Base-by-base conservation (phyloP, 1,140 invertebrate species). In the Hirudo medicinalis region DNA sequence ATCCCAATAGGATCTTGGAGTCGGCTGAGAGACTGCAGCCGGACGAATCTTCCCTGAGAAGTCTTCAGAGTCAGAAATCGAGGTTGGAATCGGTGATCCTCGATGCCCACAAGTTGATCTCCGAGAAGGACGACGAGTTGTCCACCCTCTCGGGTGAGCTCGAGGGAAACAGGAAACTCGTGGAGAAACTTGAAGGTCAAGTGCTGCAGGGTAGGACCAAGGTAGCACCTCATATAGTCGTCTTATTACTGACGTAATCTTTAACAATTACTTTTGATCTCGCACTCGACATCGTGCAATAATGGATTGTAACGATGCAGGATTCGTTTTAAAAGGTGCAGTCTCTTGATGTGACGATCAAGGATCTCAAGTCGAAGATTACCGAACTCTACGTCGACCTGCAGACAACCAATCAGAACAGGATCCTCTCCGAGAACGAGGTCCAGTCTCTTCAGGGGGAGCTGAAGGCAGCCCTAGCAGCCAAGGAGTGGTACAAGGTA, bases 321-420 rank as follows among this genome's bases (percentile, higher is more conserved):
- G 9, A 1, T 17, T 17, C 11, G 13, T 11, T 17, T 49, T 17
- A 49, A 63, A 22, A 63, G 57, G 22, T 63, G 9, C 57, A 79
- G 49, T 75, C 79, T 17, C 82, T 78, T 75, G 82, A 83, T 55
- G 78, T 79, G 53, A 80, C 81, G 19, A 76, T 83, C 54, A 77
- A 80, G 70, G 82, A 80, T 22, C 73, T 84, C 36, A 84, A 84
- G 75, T 79, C 77, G 67, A 84, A 84, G 76, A 79, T 84, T 29
- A 80, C 82, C 49, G 81, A 83, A 75, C 75, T 83, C 17, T 82
- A 84, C 76, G 81, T 83, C 19, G 82, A 84, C 72, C 77, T 82
- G 20, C 81, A 84, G 72, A 74, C 70, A 20, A 71, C 60, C 70
- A 71, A 74, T 68, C 82, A 84, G 73, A 72, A 75, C 17, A 83